Evolutionary conservation across 2,113 vertebrate species (phyloP).

Genomic region (Pelecanoides urinatrix): DNA sequence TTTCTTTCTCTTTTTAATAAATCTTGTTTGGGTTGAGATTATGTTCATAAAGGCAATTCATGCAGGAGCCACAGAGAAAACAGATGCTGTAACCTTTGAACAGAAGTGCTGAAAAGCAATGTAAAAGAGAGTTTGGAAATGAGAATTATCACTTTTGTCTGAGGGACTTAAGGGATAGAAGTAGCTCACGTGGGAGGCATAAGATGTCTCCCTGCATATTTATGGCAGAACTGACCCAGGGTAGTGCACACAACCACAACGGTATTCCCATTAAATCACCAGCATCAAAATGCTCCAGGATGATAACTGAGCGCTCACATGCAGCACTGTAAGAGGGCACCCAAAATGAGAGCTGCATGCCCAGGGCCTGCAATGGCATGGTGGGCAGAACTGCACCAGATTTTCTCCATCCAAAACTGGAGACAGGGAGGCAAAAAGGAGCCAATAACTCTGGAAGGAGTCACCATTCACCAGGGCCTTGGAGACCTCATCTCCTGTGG

Average conservation of each 20-base stretch:
- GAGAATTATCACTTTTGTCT: background rate
- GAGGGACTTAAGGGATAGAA: background rate
- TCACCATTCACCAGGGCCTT: background rate
- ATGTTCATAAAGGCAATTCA: background rate
- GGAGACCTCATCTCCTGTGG: background rate
- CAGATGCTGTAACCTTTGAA: background rate
- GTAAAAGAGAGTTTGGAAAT: background rate
- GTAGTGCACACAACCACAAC: background rate
- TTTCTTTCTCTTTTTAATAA: background rate
- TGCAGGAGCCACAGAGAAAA: background rate
- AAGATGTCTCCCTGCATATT: background rate
- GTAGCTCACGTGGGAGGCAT: background rate
- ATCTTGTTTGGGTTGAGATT: background rate
- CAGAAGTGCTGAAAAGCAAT: background rate
- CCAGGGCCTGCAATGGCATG: background rate
- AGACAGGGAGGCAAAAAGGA: background rate
- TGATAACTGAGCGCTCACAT: background rate
- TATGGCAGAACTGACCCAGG: background rate
- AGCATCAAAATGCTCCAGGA: background rate
- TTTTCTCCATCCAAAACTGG: background rate
- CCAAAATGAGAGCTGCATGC: background rate
- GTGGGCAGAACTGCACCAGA: background rate
- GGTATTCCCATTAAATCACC: background rate
- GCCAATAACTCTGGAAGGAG: background rate
- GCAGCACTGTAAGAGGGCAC: background rate